phyloP scores from a whole-genome alignment of 2,113 vertebrate genomes.

The Echinops telfairi region DNA sequence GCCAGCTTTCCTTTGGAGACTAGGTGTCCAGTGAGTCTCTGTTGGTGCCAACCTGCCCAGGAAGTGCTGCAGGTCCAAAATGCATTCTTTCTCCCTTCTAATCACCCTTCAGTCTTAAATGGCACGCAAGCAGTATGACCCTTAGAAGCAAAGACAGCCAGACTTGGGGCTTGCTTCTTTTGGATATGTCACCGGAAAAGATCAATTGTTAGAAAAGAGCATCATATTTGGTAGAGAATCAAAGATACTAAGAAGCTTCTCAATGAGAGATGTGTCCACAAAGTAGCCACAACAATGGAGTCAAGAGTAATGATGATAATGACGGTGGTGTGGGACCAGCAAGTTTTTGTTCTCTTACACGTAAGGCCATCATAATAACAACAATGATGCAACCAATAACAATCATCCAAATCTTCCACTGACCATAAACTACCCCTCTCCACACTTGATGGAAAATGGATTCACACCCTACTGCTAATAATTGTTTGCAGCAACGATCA shows the following conservation, averaged over 20 bases:
- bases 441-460: background rate
- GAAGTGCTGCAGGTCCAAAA: background rate
- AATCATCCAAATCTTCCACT: background rate
- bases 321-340: background rate
- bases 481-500: background rate
- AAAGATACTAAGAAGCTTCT: background rate
- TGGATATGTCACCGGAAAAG: background rate
- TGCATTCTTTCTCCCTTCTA: background rate
- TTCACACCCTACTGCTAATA: background rate
- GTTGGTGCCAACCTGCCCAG: background rate
- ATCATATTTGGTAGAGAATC: background rate
- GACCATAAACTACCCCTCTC: background rate
- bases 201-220: background rate
- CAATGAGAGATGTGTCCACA: background rate
- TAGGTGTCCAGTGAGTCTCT: background rate
- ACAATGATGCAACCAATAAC: too few species aligned
- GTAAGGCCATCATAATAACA: too few species aligned
- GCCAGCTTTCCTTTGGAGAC: background rate
- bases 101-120: background rate
- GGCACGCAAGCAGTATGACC: background rate
- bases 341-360: background rate
- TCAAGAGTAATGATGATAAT: background rate
- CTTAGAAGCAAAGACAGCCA: background rate
- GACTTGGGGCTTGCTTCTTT: background rate
- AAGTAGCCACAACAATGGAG: background rate